phyloP scores from a whole-genome alignment of 2,797 vertebrate genomes.

The Pseudochaenichthys georgianus region DNA sequence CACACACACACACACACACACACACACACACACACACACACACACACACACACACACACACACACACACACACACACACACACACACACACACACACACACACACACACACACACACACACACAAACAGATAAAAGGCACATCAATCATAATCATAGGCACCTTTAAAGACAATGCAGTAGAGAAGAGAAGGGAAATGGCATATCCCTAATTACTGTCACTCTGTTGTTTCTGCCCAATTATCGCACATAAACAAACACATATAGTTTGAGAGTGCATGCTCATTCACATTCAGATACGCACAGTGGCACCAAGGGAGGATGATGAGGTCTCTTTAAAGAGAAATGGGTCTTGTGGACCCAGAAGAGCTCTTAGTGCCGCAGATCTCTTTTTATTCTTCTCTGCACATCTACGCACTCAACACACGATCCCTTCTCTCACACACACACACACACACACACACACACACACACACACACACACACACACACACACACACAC shows the following conservation, averaged over 20 bases:
- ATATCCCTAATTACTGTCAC: conserved; percentile 80
- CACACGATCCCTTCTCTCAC: not conserved
- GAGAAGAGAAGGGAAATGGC: conserved; percentile 76
- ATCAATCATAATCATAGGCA: conserved; percentile 83
- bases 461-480: not conserved
- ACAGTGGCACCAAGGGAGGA: conserved; percentile 7
- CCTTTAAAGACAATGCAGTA: conserved; percentile 84
- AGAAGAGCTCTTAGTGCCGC: conserved; percentile 33
- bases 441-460: not conserved
- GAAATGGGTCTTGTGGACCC: conserved; percentile 23
- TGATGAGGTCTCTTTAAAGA: conserved; percentile 45
- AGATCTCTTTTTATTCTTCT: conserved; percentile 11
- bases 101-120: too few species aligned
- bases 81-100: too few species aligned
- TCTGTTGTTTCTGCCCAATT: conserved; percentile 64
- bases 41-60: too few species aligned
- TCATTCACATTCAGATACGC: conserved; percentile 10
- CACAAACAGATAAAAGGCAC: conserved; percentile 81
- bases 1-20: too few species aligned
- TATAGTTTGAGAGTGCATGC: conserved; percentile 10
- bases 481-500: too few species aligned
- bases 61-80: too few species aligned
- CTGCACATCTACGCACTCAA: not conserved
- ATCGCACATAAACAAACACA: conserved; percentile 45
- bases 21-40: too few species aligned